Conservation (phyloP, 2,888 invertebrate genomes). For the Silvanus unidentatus region DNA sequence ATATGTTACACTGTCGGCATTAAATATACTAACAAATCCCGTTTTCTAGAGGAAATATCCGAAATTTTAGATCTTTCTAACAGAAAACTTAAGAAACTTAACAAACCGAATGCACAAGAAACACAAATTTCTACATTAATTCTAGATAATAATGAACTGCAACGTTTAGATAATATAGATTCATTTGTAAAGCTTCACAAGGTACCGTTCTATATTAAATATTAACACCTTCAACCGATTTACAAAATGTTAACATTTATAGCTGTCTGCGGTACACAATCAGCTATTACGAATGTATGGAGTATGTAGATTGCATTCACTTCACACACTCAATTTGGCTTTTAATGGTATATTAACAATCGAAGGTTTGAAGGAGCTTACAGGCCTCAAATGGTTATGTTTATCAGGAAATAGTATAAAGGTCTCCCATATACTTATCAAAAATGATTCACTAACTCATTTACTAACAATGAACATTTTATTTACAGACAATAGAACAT, state of each 20-base stretch:
- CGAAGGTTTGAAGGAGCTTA: slow-evolving; percentile 81
- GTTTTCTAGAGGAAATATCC: slow-evolving; percentile 29
- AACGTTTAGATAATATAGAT: slow-evolving; percentile 81
- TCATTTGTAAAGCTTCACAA: slow-evolving; percentile 71
- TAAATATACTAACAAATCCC: not conserved
- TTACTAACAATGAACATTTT: not conserved
- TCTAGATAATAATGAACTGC: slow-evolving; percentile 81
- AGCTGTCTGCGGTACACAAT: slow-evolving; percentile 83
- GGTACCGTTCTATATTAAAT: slow-evolving; percentile 51
- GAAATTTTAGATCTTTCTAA: slow-evolving; percentile 70
- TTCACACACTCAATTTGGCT: slow-evolving; percentile 76
- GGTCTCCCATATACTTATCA: slow-evolving; percentile 39
- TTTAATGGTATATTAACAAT: slow-evolving; percentile 85
- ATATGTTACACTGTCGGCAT: no score
- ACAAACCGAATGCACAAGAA: slow-evolving; percentile 65
- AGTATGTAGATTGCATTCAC: slow-evolving; percentile 70
- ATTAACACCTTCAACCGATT: no score
- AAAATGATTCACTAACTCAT: no score
- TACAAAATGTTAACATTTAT: slow-evolving; percentile 30
- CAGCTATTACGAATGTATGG: slow-evolving; percentile 83
- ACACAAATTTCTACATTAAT: slow-evolving; percentile 64
- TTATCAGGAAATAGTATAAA: slow-evolving; percentile 87
- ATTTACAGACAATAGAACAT: slow-evolving; percentile 73
- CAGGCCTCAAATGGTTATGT: slow-evolving; percentile 73
- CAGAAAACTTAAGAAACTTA: slow-evolving; percentile 75